Evolutionary conservation across 2,888 invertebrate genomes (phyloP).

Genomic region (Agriotes lineatus): DNA sequence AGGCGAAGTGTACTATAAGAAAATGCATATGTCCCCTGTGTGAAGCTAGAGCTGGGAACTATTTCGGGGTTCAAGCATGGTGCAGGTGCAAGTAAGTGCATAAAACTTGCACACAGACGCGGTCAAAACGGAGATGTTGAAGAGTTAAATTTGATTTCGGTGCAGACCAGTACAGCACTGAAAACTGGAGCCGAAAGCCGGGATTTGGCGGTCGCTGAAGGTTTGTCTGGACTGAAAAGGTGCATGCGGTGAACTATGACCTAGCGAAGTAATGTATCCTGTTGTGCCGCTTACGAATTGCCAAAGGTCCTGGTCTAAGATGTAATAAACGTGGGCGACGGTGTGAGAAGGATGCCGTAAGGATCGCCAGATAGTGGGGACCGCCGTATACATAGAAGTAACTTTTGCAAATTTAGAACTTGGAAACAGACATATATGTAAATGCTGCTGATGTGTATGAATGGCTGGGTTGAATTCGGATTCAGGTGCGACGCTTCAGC

Average conservation of each 20-base stretch:
- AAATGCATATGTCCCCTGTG: neutral
- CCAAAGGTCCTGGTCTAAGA: slow-evolving; percentile 29
- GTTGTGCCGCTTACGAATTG: slow-evolving; percentile 33
- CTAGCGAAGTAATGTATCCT: slow-evolving; percentile 31
- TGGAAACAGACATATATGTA: neutral
- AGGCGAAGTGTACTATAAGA: too few relatives aligned
- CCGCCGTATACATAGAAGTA: slow-evolving; percentile 2
- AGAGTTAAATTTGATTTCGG: slow-evolving; percentile 32
- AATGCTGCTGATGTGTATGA: neutral
- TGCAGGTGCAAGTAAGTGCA: slow-evolving; percentile 13
- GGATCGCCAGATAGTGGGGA: slow-evolving; percentile 12
- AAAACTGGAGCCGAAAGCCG: neutral
- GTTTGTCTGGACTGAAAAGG: slow-evolving; percentile 20
- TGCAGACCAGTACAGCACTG: slow-evolving; percentile 15
- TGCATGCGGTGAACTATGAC: slow-evolving; percentile 24
- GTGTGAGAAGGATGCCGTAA: slow-evolving; percentile 7
- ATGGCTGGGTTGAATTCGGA: too few relatives aligned
- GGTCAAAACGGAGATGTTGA: slow-evolving; percentile 30
- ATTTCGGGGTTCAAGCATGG: neutral
- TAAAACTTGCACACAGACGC: slow-evolving; percentile 7
- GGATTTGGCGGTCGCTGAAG: neutral
- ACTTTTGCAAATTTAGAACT: slow-evolving; percentile 4
- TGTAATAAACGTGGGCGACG: slow-evolving; percentile 23
- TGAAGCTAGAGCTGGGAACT: neutral
- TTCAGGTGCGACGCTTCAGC: too few relatives aligned